Conservation (phyloP, 2,797 vertebrate species). For the Cirrhinus molitorella region DNA sequence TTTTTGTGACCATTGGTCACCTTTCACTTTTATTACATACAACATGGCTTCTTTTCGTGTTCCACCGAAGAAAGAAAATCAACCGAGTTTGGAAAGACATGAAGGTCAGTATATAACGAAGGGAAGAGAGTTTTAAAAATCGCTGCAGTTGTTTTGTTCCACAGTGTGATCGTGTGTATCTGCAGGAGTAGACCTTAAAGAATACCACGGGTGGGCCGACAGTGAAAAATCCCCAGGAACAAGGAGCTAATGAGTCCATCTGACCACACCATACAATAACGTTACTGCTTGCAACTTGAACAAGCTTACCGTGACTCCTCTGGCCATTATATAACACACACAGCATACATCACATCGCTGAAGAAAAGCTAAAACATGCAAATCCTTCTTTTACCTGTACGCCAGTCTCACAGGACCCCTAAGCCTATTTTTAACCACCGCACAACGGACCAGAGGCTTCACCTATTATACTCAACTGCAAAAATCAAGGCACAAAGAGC, state of each 20-base stretch:
- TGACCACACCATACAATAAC: background rate
- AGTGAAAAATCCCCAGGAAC: slow-evolving; percentile 9
- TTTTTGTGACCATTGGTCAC: background rate
- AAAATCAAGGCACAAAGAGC: slow-evolving; percentile 52
- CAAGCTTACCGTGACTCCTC: background rate
- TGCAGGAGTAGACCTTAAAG: background rate
- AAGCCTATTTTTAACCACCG: slow-evolving; percentile 3
- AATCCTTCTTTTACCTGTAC: slow-evolving; percentile 40
- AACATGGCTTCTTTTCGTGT: background rate
- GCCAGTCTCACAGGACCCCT: background rate
- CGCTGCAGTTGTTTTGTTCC: slow-evolving; percentile 5
- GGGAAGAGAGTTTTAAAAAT: background rate
- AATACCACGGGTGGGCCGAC: background rate
- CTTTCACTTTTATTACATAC: background rate
- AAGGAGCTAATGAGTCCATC: slow-evolving; percentile 19
- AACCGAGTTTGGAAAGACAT: background rate
- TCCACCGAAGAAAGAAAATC: background rate
- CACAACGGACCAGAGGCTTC: background rate
- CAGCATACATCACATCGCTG: background rate
- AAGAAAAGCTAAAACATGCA: slow-evolving; percentile 7
- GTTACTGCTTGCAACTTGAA: background rate
- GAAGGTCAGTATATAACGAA: background rate
- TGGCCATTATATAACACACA: slow-evolving; percentile 5
- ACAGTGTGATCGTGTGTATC: background rate
- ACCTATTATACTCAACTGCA: slow-evolving; percentile 30